These are phyloP conservation scores for Microcebus murinus DNA, from an alignment of 2,113 vertebrate species.

Conservation along the genomic window DNA sequence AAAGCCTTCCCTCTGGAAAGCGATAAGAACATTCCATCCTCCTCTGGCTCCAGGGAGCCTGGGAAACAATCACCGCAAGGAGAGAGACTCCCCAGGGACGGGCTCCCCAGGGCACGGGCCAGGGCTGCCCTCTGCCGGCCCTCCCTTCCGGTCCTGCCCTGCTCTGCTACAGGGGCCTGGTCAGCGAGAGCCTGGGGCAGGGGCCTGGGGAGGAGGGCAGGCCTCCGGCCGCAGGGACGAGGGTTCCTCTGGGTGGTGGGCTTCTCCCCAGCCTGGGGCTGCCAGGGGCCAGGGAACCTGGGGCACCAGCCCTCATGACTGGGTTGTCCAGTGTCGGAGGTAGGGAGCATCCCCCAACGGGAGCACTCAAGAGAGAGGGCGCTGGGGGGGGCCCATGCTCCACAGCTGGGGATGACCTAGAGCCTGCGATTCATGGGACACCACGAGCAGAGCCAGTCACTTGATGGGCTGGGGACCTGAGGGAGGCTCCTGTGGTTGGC, in stretches of 20 bases:
- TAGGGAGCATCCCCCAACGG: neutral
- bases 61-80: slow-evolving; percentile 73
- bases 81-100: slow-evolving; percentile 61
- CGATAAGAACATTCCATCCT: slow-evolving; percentile 71
- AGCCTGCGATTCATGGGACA: rapidly evolving
- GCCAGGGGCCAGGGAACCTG: neutral
- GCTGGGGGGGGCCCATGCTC: too few species aligned
- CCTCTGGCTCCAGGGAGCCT: slow-evolving; percentile 77
- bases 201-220: neutral
- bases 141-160: neutral
- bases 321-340: neutral
- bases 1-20: slow-evolving; percentile 66
- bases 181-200: neutral
- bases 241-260: rapidly evolving
- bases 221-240: too few species aligned
- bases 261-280: neutral
- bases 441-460: neutral
- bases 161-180: neutral
- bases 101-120: neutral
- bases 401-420: neutral
- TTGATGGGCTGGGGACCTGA: neutral
- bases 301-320: neutral
- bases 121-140: slow-evolving; percentile 35
- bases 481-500: neutral
- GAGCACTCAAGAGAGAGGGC: neutral